Conservation (phyloP, 2,797 vertebrate species). For the Sebastes matsubarae region DNA sequence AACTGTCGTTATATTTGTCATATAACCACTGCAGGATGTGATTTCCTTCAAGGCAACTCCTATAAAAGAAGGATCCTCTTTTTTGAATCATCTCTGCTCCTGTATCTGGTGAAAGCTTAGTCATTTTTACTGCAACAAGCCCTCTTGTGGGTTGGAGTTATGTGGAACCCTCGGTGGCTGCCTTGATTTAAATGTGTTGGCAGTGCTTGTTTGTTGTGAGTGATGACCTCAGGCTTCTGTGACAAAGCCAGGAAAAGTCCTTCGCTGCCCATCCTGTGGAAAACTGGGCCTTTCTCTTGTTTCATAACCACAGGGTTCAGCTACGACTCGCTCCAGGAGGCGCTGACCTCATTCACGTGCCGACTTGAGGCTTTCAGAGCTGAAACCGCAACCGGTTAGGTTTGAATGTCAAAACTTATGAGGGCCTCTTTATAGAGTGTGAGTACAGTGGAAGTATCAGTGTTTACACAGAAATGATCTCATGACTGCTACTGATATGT, state of each 20-base stretch:
- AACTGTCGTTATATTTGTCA: slow-evolving; percentile 6
- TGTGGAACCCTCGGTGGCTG: neutral
- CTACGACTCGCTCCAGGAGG: slow-evolving; percentile 36
- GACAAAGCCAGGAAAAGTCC: slow-evolving; percentile 60
- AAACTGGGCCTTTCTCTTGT: slow-evolving; percentile 53
- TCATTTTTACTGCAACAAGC: slow-evolving; percentile 8
- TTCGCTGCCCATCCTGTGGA: slow-evolving; percentile 47
- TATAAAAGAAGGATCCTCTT: neutral
- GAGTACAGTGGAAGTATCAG: neutral
- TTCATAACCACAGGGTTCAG: slow-evolving; percentile 64
- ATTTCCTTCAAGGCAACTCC: neutral
- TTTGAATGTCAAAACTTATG: slow-evolving; percentile 55
- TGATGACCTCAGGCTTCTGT: slow-evolving; percentile 51
- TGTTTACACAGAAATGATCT: slow-evolving; percentile 12
- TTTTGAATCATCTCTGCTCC: neutral
- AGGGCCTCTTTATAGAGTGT: slow-evolving; percentile 19
- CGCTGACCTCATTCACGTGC: slow-evolving; percentile 69
- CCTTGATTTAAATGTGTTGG: slow-evolving; percentile 31
- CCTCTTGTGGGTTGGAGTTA: slow-evolving; percentile 4
- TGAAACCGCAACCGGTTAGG: slow-evolving; percentile 57
- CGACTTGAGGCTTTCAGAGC: slow-evolving; percentile 39
- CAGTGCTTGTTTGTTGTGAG: slow-evolving; percentile 24
- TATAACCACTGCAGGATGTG: neutral
- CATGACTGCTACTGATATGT: neutral
- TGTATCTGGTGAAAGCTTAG: neutral